Evolutionary conservation across 2,888 invertebrate species (phyloP).

Genomic region (Labia minor): DNA sequence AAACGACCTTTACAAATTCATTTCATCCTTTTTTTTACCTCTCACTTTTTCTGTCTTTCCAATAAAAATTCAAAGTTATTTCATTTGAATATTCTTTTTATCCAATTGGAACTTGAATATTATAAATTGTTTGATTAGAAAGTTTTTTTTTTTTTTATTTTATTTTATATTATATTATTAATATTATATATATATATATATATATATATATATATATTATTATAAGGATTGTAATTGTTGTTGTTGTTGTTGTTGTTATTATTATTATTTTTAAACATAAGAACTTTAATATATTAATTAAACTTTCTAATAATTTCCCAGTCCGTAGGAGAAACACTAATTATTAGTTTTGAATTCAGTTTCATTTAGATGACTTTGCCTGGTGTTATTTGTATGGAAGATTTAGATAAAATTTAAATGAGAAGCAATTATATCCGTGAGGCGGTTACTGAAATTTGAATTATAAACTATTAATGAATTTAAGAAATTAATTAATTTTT

Average conservation of each 20-base stretch:
- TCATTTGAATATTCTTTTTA: neutral
- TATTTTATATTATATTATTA: too few relatives aligned
- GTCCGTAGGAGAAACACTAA: neutral
- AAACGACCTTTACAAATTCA: too few relatives aligned
- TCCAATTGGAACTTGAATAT: neutral
- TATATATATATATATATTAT: too few relatives aligned
- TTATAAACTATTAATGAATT: conserved; percentile 13
- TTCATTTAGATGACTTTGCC: neutral
- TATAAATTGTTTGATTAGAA: neutral
- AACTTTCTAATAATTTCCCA: neutral
- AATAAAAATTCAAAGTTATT: too few relatives aligned
- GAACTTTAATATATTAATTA: conserved; percentile 3
- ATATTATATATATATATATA: too few relatives aligned
- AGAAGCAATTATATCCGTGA: neutral
- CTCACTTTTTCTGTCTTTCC: too few relatives aligned
- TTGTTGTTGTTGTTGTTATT: too few relatives aligned
- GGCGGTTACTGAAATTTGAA: neutral
- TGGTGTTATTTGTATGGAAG: neutral
- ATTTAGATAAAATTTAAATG: neutral
- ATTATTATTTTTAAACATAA: neutral
- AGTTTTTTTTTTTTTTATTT: neutral
- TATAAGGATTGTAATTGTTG: too few relatives aligned
- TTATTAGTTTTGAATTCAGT: neutral
- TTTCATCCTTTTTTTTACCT: too few relatives aligned
- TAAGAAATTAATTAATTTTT: conserved; percentile 13